phyloP scores from a whole-genome alignment of 2,888 invertebrate genomes.

The Lumbricus terrestris region DNA sequence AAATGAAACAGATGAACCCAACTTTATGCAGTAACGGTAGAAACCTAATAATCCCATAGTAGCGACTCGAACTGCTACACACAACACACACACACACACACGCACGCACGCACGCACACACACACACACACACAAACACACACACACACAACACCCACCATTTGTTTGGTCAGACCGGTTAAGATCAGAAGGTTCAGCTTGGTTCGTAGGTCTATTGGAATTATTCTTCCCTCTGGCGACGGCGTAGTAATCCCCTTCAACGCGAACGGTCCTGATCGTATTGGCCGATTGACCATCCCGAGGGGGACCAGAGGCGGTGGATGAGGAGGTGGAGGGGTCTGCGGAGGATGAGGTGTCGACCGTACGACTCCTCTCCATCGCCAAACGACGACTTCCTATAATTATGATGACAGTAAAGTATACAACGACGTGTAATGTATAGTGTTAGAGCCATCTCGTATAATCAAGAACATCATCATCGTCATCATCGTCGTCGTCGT shows the following conservation, averaged over 20 bases:
- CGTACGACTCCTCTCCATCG: background rate
- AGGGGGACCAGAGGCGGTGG: background rate
- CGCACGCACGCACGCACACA: too few relatives aligned
- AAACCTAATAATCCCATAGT: background rate
- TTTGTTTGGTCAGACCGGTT: background rate
- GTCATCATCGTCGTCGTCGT: too few relatives aligned
- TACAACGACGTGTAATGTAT: conserved; percentile 19
- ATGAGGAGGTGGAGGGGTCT: too few relatives aligned
- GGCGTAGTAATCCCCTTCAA: background rate
- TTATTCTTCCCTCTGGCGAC: background rate
- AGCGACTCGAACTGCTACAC: too few relatives aligned
- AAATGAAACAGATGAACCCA: background rate
- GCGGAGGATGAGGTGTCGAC: background rate
- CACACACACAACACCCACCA: background rate
- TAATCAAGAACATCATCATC: too few relatives aligned
- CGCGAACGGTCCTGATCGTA: background rate
- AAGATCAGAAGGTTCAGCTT: background rate
- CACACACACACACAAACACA: background rate
- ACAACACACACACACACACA: too few relatives aligned
- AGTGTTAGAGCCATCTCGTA: too few relatives aligned
- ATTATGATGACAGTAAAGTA: background rate
- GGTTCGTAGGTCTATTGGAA: background rate
- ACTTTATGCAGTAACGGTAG: background rate
- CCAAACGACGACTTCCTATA: background rate
- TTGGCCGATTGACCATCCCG: background rate